Evolutionary conservation across 2,797 vertebrate species (phyloP), one percentile per base, ranked within the genome.

Genomic region (Diplodus sargus): DNA sequence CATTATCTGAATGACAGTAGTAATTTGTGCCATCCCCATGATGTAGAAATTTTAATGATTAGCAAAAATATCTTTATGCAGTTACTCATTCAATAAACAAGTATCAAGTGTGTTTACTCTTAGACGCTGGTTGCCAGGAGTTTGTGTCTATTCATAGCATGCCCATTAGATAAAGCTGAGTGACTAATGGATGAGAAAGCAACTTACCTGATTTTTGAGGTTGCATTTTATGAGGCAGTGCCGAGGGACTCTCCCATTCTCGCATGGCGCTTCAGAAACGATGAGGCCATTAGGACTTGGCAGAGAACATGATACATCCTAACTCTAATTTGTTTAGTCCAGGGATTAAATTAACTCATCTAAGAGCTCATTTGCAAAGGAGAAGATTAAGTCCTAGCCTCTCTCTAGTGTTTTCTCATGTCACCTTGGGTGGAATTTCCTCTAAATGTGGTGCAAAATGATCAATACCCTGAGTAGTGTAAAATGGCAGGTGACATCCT

Each of bases 311-410:
- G 91, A 93, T 89, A 85, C 91, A 78, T 91, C 83, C 83, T 28
- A 67, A 82, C 70, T 76, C 86, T 93, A 91, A 93, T 94, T 93
- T 93, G 91, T 92, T 94, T 93, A 88, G 91, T 88, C 83, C 89
- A 79, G 85, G 90, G 90, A 94, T 93, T 92, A 85, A 93, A 94
- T 94, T 88, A 94, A 90, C 83, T 91, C 84, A 88, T 93, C 89
- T 83, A 81, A 89, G 88, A 90, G 89, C 87, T 93, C 78, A 90
- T 94, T 94, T 91, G 85, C 79, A 87, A 85, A 85, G 39, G 61
- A 89, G 76, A 81, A 76, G 73, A 89, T 83, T 56, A 81, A 70
- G 79, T 78, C 74, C n/a, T n/a, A 14, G 15, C 68, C 68, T 6
- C 42, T 88, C 77, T 74, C 73, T 72, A 70, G 74, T 82, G 84